These are phyloP conservation scores for Drosophila parvula DNA, from an alignment of 1,140 invertebrate species.

Conservation along the genomic window DNA sequence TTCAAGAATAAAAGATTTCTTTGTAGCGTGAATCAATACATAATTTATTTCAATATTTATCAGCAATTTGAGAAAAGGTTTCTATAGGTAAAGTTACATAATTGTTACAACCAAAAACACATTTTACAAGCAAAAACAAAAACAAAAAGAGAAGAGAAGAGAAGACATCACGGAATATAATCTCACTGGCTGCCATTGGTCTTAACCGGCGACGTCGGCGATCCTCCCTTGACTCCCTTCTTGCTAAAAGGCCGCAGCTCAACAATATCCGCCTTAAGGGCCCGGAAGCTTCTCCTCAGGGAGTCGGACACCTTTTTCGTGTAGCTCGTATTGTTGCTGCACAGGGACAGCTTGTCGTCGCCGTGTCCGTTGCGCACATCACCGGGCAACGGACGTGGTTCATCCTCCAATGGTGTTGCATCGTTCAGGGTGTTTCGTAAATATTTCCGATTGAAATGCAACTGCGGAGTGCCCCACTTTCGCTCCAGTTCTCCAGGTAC, in stretches of 20 bases:
- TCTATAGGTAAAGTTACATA: too few relatives aligned
- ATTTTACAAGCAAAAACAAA: background rate
- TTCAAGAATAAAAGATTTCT: too few relatives aligned
- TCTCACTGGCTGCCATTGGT: slow-evolving; percentile 17
- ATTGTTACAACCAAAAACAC: background rate
- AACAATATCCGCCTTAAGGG: slow-evolving; percentile 65
- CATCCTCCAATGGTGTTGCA: slow-evolving; percentile 47
- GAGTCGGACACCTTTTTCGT: slow-evolving; percentile 73
- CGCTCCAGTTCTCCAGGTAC: slow-evolving; percentile 52
- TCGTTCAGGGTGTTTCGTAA: slow-evolving; percentile 55
- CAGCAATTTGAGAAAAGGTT: background rate
- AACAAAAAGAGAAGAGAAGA: background rate
- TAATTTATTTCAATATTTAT: background rate
- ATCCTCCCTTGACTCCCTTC: slow-evolving; percentile 29
- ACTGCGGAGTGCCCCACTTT: slow-evolving; percentile 79
- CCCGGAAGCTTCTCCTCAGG: slow-evolving; percentile 70
- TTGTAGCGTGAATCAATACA: background rate
- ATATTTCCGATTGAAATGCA: slow-evolving; percentile 82
- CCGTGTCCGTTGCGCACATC: slow-evolving; percentile 21
- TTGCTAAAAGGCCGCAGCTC: slow-evolving; percentile 71
- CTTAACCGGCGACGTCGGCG: slow-evolving; percentile 1
- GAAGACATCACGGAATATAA: background rate
- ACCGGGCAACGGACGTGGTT: slow-evolving; percentile 49
- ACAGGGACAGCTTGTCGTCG: slow-evolving; percentile 75
- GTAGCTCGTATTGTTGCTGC: slow-evolving; percentile 75